A percentile compares a stretch with the other conserved stretches of the same genome.
Evolutionary conservation across 2,888 invertebrate species (phyloP).

Genomic region (Stenurella melanura): DNA sequence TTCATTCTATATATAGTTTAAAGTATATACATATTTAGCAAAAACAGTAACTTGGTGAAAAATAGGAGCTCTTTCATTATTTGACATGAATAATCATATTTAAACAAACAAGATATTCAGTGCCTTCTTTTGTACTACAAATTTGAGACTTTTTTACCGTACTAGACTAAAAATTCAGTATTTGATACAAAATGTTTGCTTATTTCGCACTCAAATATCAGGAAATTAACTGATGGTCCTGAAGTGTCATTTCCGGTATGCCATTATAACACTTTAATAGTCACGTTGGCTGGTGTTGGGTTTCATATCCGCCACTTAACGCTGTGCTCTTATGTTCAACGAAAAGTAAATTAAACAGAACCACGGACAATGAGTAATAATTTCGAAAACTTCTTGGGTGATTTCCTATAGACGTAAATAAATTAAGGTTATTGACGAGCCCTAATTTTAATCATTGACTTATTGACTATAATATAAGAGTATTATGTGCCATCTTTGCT

Average conservation of each 20-base stretch:
- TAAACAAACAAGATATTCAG: too few species aligned
- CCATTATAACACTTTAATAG: conserved; percentile 58
- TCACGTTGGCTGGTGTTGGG: conserved; percentile 45
- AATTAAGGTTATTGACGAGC: neutral
- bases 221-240: conserved; percentile 60
- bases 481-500: too few species aligned
- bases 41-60: too few species aligned
- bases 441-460: neutral
- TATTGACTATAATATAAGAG: neutral
- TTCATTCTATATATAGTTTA: too few species aligned
- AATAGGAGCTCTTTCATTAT: too few species aligned
- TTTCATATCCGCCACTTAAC: conserved; percentile 54
- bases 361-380: conserved; percentile 19
- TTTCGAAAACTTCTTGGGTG: conserved; percentile 14
- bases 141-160: neutral
- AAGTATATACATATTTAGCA: too few species aligned
- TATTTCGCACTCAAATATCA: conserved; percentile 53
- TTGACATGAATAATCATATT: too few species aligned
- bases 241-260: conserved; percentile 60
- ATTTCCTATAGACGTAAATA: conserved; percentile 3
- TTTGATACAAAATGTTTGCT: conserved; percentile 42
- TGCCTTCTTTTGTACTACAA: too few species aligned
- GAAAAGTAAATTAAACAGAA: conserved; percentile 36
- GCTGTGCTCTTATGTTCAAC: conserved; percentile 1
- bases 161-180: conserved; percentile 14